Base-by-base conservation (phyloP, 2,113 vertebrate species). In the Chauna torquata region DNA sequence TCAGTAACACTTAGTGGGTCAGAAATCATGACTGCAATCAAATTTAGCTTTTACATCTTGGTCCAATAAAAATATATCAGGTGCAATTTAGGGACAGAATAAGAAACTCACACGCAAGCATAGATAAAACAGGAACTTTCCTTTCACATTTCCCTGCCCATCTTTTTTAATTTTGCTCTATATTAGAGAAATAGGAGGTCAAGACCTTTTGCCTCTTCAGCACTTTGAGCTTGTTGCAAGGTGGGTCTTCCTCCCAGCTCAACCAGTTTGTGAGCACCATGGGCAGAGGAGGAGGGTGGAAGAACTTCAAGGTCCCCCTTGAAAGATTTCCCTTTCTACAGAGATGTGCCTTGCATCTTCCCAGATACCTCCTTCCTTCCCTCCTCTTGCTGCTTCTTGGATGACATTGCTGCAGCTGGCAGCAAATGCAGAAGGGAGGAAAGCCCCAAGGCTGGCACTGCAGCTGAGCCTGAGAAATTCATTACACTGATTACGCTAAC, bases 31-130 rank as follows among this genome's bases (percentile, higher is more conserved):
- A 75, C 62, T 80, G 80, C 65, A 82, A 80, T 92, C 16, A 1
- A 92, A 94, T 80, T 55, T 45, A 91, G 74, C 49, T 80, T 80
- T 94, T 93, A 92, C 66, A 83, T 74, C 88, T 82, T 42, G 28
- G 58, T 30, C 86, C 64, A 91, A 96, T 91, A 89, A 94, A 86
- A 96, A 86, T 86, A 87, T 44, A 93, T 94, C 93, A 95, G 88
- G 93, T 72, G n/a, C 55, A 92, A 49, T 93, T 96, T 93, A 86
- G 86, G 82, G 92, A 32, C 14, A 32, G 28, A 71, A 22, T 27
- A 87, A 81, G 80, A 75, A 94, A 32, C 61, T 64, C 58, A 16
- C 55, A 71, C 11, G 16, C 4, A 55, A 82, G 75, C 15, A 62
- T 69, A 61, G 11, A 61, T n/a, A 68, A 86, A 80, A 2, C 24